Evolutionary conservation across 2,113 vertebrate genomes (phyloP).

Genomic region (Pimephales promelas): DNA sequence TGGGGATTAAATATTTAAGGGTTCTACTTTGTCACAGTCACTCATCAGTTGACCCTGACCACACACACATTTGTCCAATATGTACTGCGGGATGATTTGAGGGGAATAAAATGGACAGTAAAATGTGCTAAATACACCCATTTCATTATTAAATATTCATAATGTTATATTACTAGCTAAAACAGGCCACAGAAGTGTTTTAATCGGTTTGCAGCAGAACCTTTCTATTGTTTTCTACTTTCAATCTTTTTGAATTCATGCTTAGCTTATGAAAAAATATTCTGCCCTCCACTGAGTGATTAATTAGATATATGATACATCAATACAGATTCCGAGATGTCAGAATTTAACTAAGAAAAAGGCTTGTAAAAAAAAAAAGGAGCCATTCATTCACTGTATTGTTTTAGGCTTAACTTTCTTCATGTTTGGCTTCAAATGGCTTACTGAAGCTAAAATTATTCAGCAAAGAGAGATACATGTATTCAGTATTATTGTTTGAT

Average conservation of each 20-base stretch:
- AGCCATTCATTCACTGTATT: too few relatives aligned
- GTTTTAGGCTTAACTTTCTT: too few relatives aligned
- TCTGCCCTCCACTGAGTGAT: background rate
- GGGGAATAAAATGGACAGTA: background rate
- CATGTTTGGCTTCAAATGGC: too few relatives aligned
- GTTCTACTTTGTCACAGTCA: conserved; percentile 2
- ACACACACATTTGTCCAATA: background rate
- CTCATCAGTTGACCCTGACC: background rate
- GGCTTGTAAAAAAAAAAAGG: too few relatives aligned
- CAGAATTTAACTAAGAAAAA: too few relatives aligned
- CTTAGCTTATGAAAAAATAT: background rate
- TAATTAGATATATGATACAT: background rate
- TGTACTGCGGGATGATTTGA: background rate
- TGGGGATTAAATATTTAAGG: conserved; percentile 10
- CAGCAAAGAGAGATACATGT: too few relatives aligned
- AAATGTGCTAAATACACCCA: background rate
- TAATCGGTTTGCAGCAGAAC: background rate
- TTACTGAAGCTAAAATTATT: too few relatives aligned
- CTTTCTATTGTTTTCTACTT: background rate
- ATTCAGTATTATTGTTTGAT: too few relatives aligned
- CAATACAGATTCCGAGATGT: too few relatives aligned
- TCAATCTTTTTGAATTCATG: background rate
- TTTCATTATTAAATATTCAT: background rate
- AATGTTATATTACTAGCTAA: background rate
- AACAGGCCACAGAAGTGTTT: background rate